A percentile compares a stretch with the other conserved stretches of the same genome.
These are phyloP conservation scores for Pelochelys cantorii DNA, from an alignment of 2,797 vertebrate species.

Conservation along the genomic window DNA sequence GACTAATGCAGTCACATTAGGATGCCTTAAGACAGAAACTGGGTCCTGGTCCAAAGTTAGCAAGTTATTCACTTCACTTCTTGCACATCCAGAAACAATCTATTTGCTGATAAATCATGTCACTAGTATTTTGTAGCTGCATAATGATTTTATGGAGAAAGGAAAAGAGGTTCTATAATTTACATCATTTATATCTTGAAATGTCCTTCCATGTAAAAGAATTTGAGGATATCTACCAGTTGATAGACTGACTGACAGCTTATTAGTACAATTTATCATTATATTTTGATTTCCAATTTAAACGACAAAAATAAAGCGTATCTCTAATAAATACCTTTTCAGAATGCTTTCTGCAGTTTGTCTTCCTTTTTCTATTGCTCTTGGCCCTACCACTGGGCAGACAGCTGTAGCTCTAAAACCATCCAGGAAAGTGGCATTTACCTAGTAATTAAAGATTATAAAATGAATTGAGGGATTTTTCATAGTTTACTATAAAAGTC, in stretches of 20 bases:
- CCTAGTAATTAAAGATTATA: slow-evolving; percentile 72
- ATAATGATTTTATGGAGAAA: background rate
- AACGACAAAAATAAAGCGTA: background rate
- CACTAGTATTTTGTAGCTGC: background rate
- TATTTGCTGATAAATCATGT: background rate
- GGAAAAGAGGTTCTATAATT: background rate
- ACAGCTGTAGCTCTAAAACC: slow-evolving; percentile 90
- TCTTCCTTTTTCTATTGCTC: slow-evolving; percentile 84
- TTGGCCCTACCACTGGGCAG: slow-evolving; percentile 86
- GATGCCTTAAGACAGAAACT: background rate
- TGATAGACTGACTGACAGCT: background rate
- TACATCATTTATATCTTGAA: background rate
- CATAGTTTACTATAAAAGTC: background rate
- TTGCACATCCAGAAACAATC: background rate
- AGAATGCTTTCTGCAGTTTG: slow-evolving; percentile 86
- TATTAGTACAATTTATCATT: background rate
- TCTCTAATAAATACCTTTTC: slow-evolving; percentile 72
- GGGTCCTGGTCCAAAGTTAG: background rate
- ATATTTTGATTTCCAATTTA: background rate
- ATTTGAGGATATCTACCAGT: background rate
- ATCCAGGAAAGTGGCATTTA: slow-evolving; percentile 89
- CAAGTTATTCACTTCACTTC: background rate
- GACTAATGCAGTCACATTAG: background rate
- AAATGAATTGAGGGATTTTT: slow-evolving; percentile 7
- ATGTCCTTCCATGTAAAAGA: background rate